These are phyloP conservation scores for Hyposoter dolosus DNA, from an alignment of 2,888 invertebrate genomes.

Conservation along the genomic window DNA sequence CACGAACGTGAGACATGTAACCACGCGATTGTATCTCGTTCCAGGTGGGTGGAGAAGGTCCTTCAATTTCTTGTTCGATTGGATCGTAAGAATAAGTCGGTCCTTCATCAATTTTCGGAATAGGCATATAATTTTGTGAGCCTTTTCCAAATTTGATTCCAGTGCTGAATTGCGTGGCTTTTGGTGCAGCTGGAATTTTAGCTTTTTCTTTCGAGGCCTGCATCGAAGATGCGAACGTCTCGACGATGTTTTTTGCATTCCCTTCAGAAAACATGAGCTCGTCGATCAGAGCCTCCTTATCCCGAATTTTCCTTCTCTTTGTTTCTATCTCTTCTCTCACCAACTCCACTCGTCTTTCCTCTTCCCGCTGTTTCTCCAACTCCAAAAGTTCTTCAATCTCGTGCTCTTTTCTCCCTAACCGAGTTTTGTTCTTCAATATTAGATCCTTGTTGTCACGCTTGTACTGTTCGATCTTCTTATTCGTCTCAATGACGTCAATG, in stretches of 20 bases:
- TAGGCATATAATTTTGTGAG: conserved; percentile 88
- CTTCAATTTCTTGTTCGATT: conserved; percentile 85
- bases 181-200: conserved; percentile 85
- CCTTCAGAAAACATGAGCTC: conserved; percentile 97
- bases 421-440: conserved; percentile 92
- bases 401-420: conserved; percentile 92
- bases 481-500: conserved; percentile 94
- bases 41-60: conserved; percentile 90
- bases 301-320: conserved; percentile 93
- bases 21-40: conserved; percentile 88
- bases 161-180: conserved; percentile 92
- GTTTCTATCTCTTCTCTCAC: conserved; percentile 87
- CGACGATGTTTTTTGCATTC: conserved; percentile 95
- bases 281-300: conserved; percentile 97
- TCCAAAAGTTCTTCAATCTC: conserved; percentile 95
- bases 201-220: conserved; percentile 89
- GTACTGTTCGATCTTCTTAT: conserved; percentile 95
- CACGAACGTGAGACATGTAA: conserved; percentile 91
- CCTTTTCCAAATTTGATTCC: conserved; percentile 93
- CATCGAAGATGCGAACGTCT: conserved; percentile 90
- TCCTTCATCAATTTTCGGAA: conserved; percentile 92
- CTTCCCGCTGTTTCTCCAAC: conserved; percentile 92
- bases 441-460: conserved; percentile 95
- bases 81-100: conserved; percentile 90
- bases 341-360: conserved; percentile 90